Percentiles rank a stretch among this genome's conserved stretches.
Conservation (phyloP, 2,113 vertebrate genomes). For the Petrocephalus microphthalmus region DNA sequence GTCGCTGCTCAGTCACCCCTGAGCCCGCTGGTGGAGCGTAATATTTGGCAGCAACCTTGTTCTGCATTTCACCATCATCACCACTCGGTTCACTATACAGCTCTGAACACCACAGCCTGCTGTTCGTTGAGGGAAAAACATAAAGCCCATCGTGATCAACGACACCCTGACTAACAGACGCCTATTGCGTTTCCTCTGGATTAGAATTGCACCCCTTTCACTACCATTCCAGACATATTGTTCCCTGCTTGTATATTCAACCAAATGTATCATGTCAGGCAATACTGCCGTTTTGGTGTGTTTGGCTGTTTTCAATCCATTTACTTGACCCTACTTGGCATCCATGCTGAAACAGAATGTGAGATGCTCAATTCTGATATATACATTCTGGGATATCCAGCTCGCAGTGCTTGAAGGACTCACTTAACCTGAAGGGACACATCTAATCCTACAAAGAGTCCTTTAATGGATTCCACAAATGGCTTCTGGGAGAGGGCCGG, state of each 20-base stretch:
- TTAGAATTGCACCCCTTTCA: conserved; percentile 3
- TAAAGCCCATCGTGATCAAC: not conserved
- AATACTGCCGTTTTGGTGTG: not conserved
- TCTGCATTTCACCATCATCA: not conserved
- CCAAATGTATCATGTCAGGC: not conserved
- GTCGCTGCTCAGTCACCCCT: not conserved
- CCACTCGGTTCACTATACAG: not conserved
- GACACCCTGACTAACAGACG: conserved; percentile 9
- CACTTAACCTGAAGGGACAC: not conserved
- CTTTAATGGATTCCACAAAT: conserved; percentile 2
- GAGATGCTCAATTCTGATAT: not conserved
- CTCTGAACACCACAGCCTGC: not conserved
- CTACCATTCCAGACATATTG: not conserved
- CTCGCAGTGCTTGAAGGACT: not conserved
- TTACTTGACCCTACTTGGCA: not conserved
- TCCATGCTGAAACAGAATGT: not conserved
- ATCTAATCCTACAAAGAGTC: not conserved
- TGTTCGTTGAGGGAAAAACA: not conserved
- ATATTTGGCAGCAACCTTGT: not conserved
- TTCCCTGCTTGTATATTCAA: not conserved
- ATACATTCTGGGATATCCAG: not conserved
- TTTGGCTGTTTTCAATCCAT: not conserved
- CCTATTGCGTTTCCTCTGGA: not conserved
- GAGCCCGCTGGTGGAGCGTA: conserved; percentile 6
- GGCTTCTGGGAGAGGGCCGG: not conserved